Percentiles rank a stretch among this genome's conserved stretches.
These are phyloP conservation scores for Drosophila tripunctata DNA, from an alignment of 2,888 invertebrate species.

Conservation along the genomic window DNA sequence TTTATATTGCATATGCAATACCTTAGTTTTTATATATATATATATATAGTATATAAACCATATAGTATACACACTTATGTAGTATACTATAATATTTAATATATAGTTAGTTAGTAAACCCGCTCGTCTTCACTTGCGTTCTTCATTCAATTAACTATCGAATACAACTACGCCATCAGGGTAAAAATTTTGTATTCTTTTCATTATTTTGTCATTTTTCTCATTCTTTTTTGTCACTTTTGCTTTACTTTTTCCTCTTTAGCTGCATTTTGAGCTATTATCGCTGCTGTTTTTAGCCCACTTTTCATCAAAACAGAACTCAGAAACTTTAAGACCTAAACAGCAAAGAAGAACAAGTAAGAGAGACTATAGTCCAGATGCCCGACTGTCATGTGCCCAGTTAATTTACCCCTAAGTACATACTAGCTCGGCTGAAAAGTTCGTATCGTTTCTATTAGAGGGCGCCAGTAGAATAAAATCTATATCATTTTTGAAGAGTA, in stretches of 20 bases:
- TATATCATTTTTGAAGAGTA: too few species aligned
- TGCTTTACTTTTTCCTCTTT: not conserved
- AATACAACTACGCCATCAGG: constrained; percentile 34
- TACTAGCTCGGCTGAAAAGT: too few species aligned
- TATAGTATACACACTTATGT: constrained; percentile 17
- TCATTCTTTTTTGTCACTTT: not conserved
- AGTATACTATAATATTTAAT: constrained; percentile 1
- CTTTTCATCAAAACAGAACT: too few species aligned
- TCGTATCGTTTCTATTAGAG: too few species aligned
- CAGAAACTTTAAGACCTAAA: too few species aligned
- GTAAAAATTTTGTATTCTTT: not conserved
- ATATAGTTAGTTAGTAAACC: constrained; percentile 1
- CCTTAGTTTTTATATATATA: too few species aligned
- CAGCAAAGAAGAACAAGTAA: too few species aligned
- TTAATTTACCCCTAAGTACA: too few species aligned
- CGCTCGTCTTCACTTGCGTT: constrained; percentile 14
- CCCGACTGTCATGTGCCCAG: too few species aligned
- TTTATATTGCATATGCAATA: not conserved
- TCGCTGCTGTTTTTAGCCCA: too few species aligned
- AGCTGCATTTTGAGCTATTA: constrained; percentile 1
- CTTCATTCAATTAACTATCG: constrained; percentile 31
- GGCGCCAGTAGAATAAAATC: too few species aligned
- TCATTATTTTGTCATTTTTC: not conserved
- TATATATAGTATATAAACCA: constrained; percentile 3
- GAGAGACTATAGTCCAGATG: too few species aligned